phyloP scores from a whole-genome alignment of 2,888 invertebrate species.

The Micoletzkya japonica region DNA sequence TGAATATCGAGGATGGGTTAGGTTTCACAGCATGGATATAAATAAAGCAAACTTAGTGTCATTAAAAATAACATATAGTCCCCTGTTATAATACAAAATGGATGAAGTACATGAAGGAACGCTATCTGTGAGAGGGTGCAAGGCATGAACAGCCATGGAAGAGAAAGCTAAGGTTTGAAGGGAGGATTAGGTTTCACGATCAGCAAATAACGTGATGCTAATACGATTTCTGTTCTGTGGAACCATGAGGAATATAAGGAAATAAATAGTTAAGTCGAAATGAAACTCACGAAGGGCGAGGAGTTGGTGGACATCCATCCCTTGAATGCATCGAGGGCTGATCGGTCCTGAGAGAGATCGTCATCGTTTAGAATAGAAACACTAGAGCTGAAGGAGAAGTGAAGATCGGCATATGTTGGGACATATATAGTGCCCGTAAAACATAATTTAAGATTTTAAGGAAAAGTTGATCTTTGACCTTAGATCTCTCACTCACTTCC shows the following conservation, averaged over 20 bases:
- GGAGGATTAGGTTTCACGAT: not conserved
- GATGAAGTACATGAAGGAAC: too few species aligned
- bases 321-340: conserved; percentile 43
- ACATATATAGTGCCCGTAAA: too few species aligned
- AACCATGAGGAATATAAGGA: too few species aligned
- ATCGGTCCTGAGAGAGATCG: conserved; percentile 30
- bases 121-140: too few species aligned
- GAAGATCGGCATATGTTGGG: too few species aligned
- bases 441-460: not conserved
- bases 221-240: too few species aligned
- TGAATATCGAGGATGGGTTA: not conserved
- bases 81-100: too few species aligned
- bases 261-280: not conserved
- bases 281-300: not conserved
- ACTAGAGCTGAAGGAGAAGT: too few species aligned
- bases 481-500: not conserved
- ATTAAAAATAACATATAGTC: too few species aligned
- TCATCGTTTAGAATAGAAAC: not conserved
- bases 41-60: too few species aligned
- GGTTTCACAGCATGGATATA: too few species aligned
- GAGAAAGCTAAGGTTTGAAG: not conserved
- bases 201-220: not conserved
- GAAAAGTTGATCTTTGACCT: not conserved
- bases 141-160: too few species aligned
- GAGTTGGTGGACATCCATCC: conserved; percentile 34